Base-by-base conservation (phyloP, 2,797 vertebrate species). In the Remorina albescens region DNA sequence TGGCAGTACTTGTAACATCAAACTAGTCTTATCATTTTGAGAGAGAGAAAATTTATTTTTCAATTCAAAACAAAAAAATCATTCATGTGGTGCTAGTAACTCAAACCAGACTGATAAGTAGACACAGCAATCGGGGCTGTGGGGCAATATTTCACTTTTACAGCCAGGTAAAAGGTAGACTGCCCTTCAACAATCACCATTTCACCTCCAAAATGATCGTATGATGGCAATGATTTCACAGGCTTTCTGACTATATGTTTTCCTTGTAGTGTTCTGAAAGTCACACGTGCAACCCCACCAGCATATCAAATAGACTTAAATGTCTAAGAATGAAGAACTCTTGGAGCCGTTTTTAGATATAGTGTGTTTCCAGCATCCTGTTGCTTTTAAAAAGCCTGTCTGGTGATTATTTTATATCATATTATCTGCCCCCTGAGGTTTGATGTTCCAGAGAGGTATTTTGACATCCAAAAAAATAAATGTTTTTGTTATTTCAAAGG, bases 31-130 rank as follows among this genome's bases (percentile, higher is more conserved):
- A 69, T 86, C 64, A 82, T 51, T 73, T 67, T 78, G 12, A 66
- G 46, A 76, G 70, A 1, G 12, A 18, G 59, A 56, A 51, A 71
- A 74, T 80, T 60, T 79, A 73, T 85, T 85, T 75, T 86, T 85
- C 77, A 77, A 86, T 83, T 86, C 25, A 81, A 81, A 86, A 69
- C 58, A 58, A 36, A 69, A 67, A 65, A 65, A 71, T 72, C 61
- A 72, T 66, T 68, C 23, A 56, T 23, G 26, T 13, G 61, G 47
- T 60, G 66, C 71, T 82, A 39, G 62, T 21, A 64, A 37, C 44
- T 61, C 19, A 44, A 21, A 53, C 25, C 53, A 70, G 57, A 70
- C 70, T 66, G 63, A 71, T 53, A 70, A 81, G 68, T 68, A 69
- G 18, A 70, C 44, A 49, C 37, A 57, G 71, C 57, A 44, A n/a